phyloP scores from a whole-genome alignment of 2,113 vertebrate genomes.

The Sphyrna mokarran region DNA sequence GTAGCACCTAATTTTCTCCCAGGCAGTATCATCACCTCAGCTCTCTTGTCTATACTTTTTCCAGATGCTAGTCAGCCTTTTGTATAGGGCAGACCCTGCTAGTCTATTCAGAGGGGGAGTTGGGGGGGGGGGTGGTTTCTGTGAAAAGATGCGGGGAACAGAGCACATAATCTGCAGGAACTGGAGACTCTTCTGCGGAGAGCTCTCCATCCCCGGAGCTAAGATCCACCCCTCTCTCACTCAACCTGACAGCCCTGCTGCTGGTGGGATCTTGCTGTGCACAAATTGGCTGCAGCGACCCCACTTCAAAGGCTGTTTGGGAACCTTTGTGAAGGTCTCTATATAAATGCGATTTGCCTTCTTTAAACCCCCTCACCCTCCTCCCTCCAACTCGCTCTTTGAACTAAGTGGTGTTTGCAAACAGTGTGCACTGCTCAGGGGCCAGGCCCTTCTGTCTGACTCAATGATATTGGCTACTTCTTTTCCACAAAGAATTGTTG shows the following conservation, averaged over 20 bases:
- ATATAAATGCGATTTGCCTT: not conserved
- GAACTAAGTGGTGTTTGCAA: not conserved
- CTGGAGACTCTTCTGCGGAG: too few relatives aligned
- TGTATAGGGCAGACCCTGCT: constrained; percentile 37
- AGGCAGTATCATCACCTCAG: too few relatives aligned
- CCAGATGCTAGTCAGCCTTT: not conserved
- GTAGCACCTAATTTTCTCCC: too few relatives aligned
- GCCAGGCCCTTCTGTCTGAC: not conserved
- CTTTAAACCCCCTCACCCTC: not conserved
- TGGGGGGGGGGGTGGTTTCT: too few relatives aligned
- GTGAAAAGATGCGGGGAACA: too few relatives aligned
- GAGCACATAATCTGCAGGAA: too few relatives aligned
- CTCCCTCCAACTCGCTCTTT: not conserved
- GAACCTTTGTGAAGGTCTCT: not conserved
- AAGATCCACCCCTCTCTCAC: not conserved
- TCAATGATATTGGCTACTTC: not conserved
- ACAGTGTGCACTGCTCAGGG: not conserved
- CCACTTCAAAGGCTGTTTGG: not conserved
- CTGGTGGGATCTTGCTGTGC: not conserved
- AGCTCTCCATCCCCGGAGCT: not conserved
- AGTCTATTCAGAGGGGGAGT: not conserved
- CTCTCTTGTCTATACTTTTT: too few relatives aligned
- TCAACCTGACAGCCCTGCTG: not conserved
- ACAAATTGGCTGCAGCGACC: not conserved
- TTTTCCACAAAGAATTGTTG: too few relatives aligned